phyloP scores from a whole-genome alignment of 2,888 invertebrate genomes.

The Spialia ferax region DNA sequence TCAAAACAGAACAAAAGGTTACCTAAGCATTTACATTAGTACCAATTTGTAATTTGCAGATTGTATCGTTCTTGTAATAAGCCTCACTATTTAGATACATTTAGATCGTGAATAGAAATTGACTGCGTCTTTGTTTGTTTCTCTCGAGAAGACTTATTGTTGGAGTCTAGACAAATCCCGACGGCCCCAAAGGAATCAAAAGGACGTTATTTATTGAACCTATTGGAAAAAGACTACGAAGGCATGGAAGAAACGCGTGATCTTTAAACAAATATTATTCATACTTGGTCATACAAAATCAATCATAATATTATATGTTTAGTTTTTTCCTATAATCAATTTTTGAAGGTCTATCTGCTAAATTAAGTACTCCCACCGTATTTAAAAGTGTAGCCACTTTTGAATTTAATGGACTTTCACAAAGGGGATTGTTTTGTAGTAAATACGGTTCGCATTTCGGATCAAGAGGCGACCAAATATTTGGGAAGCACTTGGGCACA shows the following conservation, averaged over 20 bases:
- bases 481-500: slow-evolving; percentile 62
- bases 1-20: background rate
- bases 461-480: slow-evolving; percentile 68
- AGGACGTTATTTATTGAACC: slow-evolving; percentile 1
- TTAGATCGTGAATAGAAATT: slow-evolving; percentile 41
- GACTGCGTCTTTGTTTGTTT: slow-evolving; percentile 51
- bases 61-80: slow-evolving; percentile 13
- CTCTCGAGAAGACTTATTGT: slow-evolving; percentile 53
- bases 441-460: slow-evolving; percentile 55
- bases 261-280: background rate
- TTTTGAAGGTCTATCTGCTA: background rate
- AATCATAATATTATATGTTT: no score
- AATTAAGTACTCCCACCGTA: background rate
- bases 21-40: no score
- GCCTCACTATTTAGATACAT: slow-evolving; percentile 1
- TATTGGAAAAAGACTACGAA: background rate
- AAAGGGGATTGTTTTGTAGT: slow-evolving; percentile 48
- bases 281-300: no score
- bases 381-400: background rate
- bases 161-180: slow-evolving; percentile 52
- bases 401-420: slow-evolving; percentile 20
- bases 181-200: slow-evolving; percentile 24
- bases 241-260: background rate
- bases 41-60: slow-evolving; percentile 12
- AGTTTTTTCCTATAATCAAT: no score